Evolutionary conservation across 1,140 invertebrate species (phyloP).

Genomic region (Cyrtorhinus lividipennis): DNA sequence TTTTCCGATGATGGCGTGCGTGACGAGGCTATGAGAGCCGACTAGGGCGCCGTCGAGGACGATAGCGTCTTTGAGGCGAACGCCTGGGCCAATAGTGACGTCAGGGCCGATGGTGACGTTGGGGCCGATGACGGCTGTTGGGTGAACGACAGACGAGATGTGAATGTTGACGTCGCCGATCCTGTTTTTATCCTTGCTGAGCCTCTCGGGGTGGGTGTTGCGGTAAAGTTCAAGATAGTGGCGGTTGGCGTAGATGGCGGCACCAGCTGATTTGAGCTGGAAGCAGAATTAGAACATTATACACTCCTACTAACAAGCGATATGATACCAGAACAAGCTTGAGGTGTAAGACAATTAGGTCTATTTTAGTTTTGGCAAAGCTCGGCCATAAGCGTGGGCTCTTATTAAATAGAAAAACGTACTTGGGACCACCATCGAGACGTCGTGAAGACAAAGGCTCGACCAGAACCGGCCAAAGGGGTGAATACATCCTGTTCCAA

Average conservation of each 20-base stretch:
- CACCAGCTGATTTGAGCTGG: constrained; percentile 97
- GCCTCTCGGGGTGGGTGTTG: constrained; percentile 46
- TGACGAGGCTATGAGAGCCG: constrained; percentile 68
- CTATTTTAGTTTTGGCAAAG: too few species aligned
- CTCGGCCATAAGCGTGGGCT: too few species aligned
- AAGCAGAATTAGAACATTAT: too few species aligned
- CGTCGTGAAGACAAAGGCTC: constrained; percentile 63
- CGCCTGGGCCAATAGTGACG: constrained; percentile 71
- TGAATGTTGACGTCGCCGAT: constrained; percentile 89
- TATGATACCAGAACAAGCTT: too few species aligned
- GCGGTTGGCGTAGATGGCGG: constrained; percentile 95
- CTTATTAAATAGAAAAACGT: too few species aligned
- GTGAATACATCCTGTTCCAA: constrained; percentile 65
- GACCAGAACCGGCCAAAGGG: constrained; percentile 60
- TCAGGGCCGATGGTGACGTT: constrained; percentile 92
- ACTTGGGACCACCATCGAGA: constrained; percentile 88
- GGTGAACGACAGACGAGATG: constrained; percentile 70
- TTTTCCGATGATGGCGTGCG: constrained; percentile 73
- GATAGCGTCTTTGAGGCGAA: constrained; percentile 87
- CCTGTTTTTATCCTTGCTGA: constrained; percentile 21
- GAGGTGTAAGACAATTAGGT: too few species aligned
- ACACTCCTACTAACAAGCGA: too few species aligned
- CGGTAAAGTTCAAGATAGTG: constrained; percentile 82
- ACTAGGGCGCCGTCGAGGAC: constrained; percentile 77
- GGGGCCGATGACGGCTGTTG: constrained; percentile 85